Evolutionary conservation across 2,797 vertebrate genomes (phyloP), one percentile per base, ranked within the genome.

Genomic region (Sebastes cheni): DNA sequence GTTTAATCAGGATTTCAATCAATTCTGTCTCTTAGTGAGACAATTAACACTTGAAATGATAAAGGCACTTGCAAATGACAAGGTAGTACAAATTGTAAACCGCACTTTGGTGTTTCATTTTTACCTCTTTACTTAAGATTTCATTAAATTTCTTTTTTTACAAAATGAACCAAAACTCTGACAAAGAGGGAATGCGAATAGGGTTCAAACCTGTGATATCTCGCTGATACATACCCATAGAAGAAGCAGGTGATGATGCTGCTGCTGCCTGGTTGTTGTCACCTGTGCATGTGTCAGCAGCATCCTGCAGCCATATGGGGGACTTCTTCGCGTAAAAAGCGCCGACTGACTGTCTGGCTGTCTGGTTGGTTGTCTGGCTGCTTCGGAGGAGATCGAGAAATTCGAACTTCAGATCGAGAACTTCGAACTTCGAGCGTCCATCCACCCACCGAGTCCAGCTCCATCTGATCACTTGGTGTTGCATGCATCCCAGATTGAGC

Each of bases 391-490:
- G 85, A 88, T 66, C 86, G 85, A 78, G 77, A 88, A 94, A 95
- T 92, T 95, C 93, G 27, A 91, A 94, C 91, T 95, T 93, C 85
- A 20, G 85, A 88, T 66, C 86, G 85, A 78, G 78, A 89, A 94
- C 95, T 92, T 95, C 93, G 27, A 91, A 94, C 91, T 95, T 93
- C 85, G 55, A 20, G 74, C 85, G 85, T 88, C 84, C 89, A 84
- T 87, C 90, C 42, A 46, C 42, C 16, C 84, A 73, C 79, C 73
- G 67, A 42, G 39, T 42, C 69, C 87, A 58, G 50, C 50, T 52
- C 58, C 82, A 79, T 92, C 80, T 90, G 90, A 87, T 88, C 86
- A 87, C 89, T 92, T 80, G 84, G 73, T 82, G 86, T 86, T 88
- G 90, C 89, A 88, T 85, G 85, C 90, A 93, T 91, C 88, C 90